Evolutionary conservation across 2,888 invertebrate species (phyloP).

Genomic region (Odontothrips loti): DNA sequence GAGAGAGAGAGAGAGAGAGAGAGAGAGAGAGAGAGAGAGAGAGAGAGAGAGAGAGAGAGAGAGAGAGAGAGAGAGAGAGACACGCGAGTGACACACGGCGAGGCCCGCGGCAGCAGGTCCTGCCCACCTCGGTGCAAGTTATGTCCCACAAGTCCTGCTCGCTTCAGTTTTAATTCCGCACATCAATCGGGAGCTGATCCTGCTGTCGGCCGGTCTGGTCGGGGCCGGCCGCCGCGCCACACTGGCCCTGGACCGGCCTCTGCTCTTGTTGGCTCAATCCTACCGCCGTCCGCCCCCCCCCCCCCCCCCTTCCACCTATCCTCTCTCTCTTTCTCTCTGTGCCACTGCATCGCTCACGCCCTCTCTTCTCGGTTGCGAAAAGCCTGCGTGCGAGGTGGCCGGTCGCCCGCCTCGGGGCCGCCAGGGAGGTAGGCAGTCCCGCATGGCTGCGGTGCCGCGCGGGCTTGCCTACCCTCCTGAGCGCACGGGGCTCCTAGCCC

Average conservation of each 20-base stretch:
- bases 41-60: slow-evolving; percentile 8
- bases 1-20: background rate
- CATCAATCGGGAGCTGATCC: slow-evolving; percentile 18
- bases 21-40: background rate
- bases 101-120: background rate
- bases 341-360: background rate
- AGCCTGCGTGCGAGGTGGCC: too few relatives aligned
- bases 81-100: background rate
- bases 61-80: background rate
- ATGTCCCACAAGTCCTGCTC: slow-evolving; percentile 19
- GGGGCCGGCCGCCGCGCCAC: too few relatives aligned
- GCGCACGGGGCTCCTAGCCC: too few relatives aligned
- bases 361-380: background rate
- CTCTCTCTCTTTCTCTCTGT: background rate
- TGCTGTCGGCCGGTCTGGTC: background rate
- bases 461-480: too few relatives aligned
- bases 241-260: too few relatives aligned
- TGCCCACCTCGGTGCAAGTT: slow-evolving; percentile 13
- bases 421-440: too few relatives aligned
- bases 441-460: too few relatives aligned
- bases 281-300: background rate
- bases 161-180: slow-evolving; percentile 13
- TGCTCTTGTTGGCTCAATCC: background rate
- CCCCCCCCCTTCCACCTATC: background rate
- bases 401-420: too few relatives aligned